A percentile compares a stretch with the other conserved stretches of the same genome.
Evolutionary conservation across 2,113 vertebrate genomes (phyloP).

Genomic region (Salminus brasiliensis): DNA sequence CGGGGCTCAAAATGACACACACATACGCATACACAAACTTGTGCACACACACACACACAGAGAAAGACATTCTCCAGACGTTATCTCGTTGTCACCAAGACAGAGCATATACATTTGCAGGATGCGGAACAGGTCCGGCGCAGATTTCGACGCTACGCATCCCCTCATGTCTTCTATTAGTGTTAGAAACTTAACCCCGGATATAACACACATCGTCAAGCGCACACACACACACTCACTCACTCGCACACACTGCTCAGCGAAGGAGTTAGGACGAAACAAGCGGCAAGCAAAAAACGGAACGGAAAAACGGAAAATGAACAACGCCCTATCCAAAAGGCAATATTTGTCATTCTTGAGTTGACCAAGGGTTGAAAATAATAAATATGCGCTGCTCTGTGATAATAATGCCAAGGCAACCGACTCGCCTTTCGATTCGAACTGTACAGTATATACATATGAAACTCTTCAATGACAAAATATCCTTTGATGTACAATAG

Average conservation of each 20-base stretch:
- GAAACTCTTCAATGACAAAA: conserved; percentile 74
- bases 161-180: conserved; percentile 32
- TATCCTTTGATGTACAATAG: conserved; percentile 76
- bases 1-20: conserved; percentile 37
- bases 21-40: conserved; percentile 26
- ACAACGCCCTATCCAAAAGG: conserved; percentile 75
- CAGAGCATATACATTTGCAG: conserved; percentile 17
- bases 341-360: conserved; percentile 83
- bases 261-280: conserved; percentile 57
- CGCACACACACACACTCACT: conserved; percentile 18
- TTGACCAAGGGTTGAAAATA: conserved; percentile 70
- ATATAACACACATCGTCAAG: conserved; percentile 2
- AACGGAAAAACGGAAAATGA: no score
- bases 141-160: conserved; percentile 18
- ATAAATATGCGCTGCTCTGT: conserved; percentile 80
- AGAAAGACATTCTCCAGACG: conserved; percentile 29
- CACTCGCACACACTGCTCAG: conserved; percentile 52
- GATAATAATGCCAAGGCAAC: conserved; percentile 52
- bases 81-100: conserved; percentile 18
- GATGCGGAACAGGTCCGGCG: conserved; percentile 33
- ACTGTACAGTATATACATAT: conserved; percentile 83
- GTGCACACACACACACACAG: conserved; percentile 30
- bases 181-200: conserved; percentile 31
- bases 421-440: conserved; percentile 63
- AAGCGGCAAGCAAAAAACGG: conserved; percentile 59